A percentile compares a stretch with the other conserved stretches of the same genome.
Conservation (phyloP, 2,797 vertebrate species). For the Pseudopleuronectes americanus region DNA sequence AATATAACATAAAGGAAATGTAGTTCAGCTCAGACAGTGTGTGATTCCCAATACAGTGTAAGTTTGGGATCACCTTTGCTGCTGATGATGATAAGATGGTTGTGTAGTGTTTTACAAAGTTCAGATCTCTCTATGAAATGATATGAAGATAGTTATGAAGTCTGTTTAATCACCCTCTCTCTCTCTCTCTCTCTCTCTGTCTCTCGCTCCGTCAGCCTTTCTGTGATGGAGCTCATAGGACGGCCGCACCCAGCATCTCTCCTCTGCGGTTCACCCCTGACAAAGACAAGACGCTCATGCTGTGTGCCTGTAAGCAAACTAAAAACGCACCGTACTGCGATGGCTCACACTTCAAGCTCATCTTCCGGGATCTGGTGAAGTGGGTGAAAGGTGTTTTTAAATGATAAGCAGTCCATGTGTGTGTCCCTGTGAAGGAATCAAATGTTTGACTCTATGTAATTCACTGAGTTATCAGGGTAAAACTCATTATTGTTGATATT, state of each 20-base stretch:
- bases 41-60: no score
- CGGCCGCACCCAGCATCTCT: slow-evolving; percentile 71
- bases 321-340: slow-evolving; percentile 85
- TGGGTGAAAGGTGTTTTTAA: slow-evolving; percentile 70
- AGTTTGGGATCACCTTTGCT: background rate
- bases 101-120: no score
- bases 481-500: background rate
- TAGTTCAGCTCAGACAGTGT: no score
- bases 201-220: slow-evolving; percentile 80
- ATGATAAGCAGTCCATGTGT: slow-evolving; percentile 21
- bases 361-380: slow-evolving; percentile 58
- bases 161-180: background rate
- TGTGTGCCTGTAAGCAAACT: slow-evolving; percentile 90
- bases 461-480: background rate
- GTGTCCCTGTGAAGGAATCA: background rate
- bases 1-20: no score
- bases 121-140: no score
- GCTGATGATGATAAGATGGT: no score
- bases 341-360: slow-evolving; percentile 82
- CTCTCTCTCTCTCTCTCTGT: background rate
- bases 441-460: background rate
- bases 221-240: slow-evolving; percentile 87
- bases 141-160: no score
- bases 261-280: slow-evolving; percentile 84
- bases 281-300: slow-evolving; percentile 62